Conservation (phyloP, 2,888 invertebrate species). For the Byasa hedistus region DNA sequence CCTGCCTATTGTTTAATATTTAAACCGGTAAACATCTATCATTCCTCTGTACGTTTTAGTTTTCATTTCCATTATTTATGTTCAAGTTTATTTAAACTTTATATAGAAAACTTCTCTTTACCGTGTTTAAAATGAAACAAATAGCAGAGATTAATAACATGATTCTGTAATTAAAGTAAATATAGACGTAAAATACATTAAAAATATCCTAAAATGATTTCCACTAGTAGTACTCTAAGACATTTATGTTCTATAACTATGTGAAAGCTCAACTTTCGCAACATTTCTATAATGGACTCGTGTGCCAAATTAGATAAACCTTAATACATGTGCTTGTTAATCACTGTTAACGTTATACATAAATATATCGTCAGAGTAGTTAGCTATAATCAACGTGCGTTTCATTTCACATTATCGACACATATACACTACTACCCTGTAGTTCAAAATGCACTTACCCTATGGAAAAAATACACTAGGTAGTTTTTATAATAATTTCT, state of each 20-base stretch:
- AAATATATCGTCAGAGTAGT: constrained; percentile 64
- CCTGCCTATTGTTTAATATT: constrained; percentile 3
- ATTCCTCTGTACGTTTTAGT: neutral
- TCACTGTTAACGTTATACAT: constrained; percentile 49
- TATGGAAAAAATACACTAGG: constrained; percentile 71
- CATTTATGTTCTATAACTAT: constrained; percentile 17
- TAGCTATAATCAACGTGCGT: constrained; percentile 72
- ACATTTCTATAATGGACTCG: constrained; percentile 42
- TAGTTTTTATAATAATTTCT: constrained; percentile 79
- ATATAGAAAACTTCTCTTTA: neutral
- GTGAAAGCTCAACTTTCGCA: constrained; percentile 33
- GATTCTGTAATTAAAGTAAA: constrained; percentile 7
- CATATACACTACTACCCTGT: constrained; percentile 65
- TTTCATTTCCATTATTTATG: neutral
- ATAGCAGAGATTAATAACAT: neutral
- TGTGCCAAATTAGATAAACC: constrained; percentile 73
- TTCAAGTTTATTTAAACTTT: neutral
- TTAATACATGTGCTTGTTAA: constrained; percentile 54
- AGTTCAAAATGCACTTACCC: constrained; percentile 74
- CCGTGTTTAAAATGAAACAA: neutral
- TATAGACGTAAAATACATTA: constrained; percentile 10
- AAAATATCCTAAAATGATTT: constrained; percentile 1
- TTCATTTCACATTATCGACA: constrained; percentile 69
- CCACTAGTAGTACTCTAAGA: neutral
- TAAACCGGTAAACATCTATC: constrained; percentile 1